Percentiles rank a stretch among this genome's conserved stretches.
Conservation (phyloP, 2,113 vertebrate species). For the Corythornis madagascariensis region DNA sequence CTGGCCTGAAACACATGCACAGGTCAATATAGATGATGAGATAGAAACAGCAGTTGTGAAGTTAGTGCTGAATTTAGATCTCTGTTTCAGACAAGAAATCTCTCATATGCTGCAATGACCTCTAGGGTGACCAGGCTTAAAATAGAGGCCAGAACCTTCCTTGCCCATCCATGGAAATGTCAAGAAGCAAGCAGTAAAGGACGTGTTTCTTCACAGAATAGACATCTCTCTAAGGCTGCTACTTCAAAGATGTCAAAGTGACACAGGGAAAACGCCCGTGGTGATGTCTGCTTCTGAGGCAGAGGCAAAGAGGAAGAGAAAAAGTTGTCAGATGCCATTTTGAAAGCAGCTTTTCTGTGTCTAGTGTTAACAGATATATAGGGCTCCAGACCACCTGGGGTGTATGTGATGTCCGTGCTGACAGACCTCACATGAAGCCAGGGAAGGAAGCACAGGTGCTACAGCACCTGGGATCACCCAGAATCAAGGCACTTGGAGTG, state of each 20-base stretch:
- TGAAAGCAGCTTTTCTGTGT: neutral
- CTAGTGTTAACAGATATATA: neutral
- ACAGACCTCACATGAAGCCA: neutral
- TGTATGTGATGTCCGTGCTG: neutral
- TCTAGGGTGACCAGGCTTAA: neutral
- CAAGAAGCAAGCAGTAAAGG: neutral
- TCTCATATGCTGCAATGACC: neutral
- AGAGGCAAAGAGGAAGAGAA: neutral
- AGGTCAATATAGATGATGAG: neutral
- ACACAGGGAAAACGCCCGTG: neutral
- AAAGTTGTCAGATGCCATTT: neutral
- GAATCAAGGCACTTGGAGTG: neutral
- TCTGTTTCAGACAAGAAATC: neutral
- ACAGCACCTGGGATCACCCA: neutral
- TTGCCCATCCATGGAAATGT: neutral
- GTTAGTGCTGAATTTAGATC: neutral
- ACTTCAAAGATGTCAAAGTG: neutral
- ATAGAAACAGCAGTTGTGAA: neutral
- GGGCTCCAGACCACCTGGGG: neutral
- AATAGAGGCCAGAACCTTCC: neutral
- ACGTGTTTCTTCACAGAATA: neutral
- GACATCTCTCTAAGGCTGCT: neutral
- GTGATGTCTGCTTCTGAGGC: neutral
- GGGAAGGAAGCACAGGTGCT: neutral
- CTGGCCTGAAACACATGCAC: neutral